phyloP scores from a whole-genome alignment of 2,888 invertebrate species.

The Drosophila fungiperda region DNA sequence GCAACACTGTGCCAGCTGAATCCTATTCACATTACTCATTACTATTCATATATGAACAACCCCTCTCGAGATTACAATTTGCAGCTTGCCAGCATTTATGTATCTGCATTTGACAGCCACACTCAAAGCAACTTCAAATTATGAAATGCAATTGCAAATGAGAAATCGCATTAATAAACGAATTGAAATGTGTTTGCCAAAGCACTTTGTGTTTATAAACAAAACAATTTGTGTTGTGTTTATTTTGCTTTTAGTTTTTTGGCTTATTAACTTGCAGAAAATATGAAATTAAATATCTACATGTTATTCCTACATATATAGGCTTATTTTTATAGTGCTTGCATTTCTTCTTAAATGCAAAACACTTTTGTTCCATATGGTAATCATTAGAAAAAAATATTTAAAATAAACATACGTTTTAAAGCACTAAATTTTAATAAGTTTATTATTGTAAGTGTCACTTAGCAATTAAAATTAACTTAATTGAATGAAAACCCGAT shows the following conservation, averaged over 20 bases:
- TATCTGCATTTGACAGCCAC: constrained; percentile 55
- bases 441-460: neutral
- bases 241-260: constrained; percentile 20
- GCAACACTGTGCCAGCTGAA: constrained; percentile 14
- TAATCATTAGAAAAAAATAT: neutral
- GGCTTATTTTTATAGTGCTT: neutral
- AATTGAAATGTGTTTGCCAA: constrained; percentile 53
- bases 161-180: constrained; percentile 1
- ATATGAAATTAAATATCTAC: neutral
- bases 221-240: constrained; percentile 40
- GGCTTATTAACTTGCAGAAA: neutral
- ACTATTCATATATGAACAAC: neutral
- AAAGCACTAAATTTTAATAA: neutral
- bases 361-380: neutral
- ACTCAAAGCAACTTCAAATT: constrained; percentile 51
- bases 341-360: neutral
- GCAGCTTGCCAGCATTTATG: constrained; percentile 34
- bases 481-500: neutral
- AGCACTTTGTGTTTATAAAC: constrained; percentile 61
- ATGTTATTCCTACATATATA: neutral
- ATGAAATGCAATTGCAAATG: constrained; percentile 41
- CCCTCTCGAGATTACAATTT: constrained; percentile 43
- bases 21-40: constrained; percentile 14
- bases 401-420: no score
- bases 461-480: neutral